phyloP scores from a whole-genome alignment of 2,888 invertebrate species.

The Diloba caeruleocephala region DNA sequence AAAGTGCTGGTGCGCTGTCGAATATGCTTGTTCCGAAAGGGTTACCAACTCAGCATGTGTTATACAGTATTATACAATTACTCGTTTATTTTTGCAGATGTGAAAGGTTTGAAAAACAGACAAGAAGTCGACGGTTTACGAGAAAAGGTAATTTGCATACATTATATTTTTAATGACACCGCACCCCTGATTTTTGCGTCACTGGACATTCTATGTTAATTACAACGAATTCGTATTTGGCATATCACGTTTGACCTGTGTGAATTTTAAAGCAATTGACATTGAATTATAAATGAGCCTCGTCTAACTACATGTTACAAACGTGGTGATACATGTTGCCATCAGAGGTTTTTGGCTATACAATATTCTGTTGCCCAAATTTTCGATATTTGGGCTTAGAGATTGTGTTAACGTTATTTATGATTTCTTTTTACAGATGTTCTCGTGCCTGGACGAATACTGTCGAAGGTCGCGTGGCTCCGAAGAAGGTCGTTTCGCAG shows the following conservation, averaged over 20 bases:
- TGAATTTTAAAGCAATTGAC: conserved; percentile 29
- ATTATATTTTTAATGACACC: conserved; percentile 28
- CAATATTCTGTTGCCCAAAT: too few species aligned
- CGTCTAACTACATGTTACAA: too few species aligned
- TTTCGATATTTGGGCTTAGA: too few species aligned
- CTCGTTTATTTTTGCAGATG: conserved; percentile 88
- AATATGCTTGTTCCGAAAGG: too few species aligned
- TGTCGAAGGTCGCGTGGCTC: conserved; percentile 95
- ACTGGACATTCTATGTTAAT: conserved; percentile 21
- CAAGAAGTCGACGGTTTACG: conserved; percentile 95
- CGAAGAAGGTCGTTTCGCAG: conserved; percentile 98
- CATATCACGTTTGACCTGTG: conserved; percentile 44
- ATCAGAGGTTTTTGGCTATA: too few species aligned
- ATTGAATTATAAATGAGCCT: conserved; percentile 35
- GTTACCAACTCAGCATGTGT: too few species aligned
- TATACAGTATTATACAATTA: background rate
- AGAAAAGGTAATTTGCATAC: conserved; percentile 92
- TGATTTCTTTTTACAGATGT: conserved; percentile 87
- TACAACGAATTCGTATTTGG: conserved; percentile 40
- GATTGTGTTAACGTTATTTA: background rate
- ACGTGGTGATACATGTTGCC: background rate
- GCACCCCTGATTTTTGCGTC: conserved; percentile 36
- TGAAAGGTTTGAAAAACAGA: conserved; percentile 95
- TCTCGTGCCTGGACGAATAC: conserved; percentile 98
- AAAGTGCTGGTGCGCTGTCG: too few species aligned